phyloP scores from a whole-genome alignment of 2,888 invertebrate genomes.

The Caradrina kadenii region DNA sequence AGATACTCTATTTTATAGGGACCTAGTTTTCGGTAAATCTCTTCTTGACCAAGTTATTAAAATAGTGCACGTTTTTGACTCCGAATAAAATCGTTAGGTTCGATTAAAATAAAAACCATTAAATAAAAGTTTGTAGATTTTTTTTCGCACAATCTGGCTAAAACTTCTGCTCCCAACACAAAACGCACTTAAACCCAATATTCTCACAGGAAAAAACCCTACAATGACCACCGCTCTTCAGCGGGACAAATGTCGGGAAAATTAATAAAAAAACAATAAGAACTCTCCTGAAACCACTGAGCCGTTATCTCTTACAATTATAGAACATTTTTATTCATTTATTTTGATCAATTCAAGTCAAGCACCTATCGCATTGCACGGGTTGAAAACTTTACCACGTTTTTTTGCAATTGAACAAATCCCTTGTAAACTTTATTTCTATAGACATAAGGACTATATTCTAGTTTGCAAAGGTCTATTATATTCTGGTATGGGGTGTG shows the following conservation, averaged over 20 bases:
- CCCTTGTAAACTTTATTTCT: slow-evolving; percentile 45
- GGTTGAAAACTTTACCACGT: slow-evolving; percentile 65
- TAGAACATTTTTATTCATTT: slow-evolving; percentile 81
- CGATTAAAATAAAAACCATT: neutral
- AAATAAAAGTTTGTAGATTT: slow-evolving; percentile 11
- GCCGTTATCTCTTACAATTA: slow-evolving; percentile 81
- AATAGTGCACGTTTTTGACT: too few species aligned
- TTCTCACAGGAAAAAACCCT: slow-evolving; percentile 85
- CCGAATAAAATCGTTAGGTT: too few species aligned
- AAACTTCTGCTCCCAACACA: slow-evolving; percentile 52
- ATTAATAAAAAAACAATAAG: slow-evolving; percentile 81
- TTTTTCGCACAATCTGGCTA: slow-evolving; percentile 58
- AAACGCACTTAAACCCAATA: slow-evolving; percentile 71
- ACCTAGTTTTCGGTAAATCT: too few species aligned
- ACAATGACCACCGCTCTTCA: slow-evolving; percentile 67
- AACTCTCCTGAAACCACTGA: slow-evolving; percentile 80
- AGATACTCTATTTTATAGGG: neutral
- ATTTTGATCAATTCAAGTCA: slow-evolving; percentile 86
- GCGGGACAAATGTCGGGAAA: slow-evolving; percentile 66
- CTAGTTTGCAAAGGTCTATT: neutral
- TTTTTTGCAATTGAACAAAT: slow-evolving; percentile 24
- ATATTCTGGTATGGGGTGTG: slow-evolving; percentile 70
- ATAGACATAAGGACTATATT: slow-evolving; percentile 59
- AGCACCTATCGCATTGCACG: slow-evolving; percentile 85
- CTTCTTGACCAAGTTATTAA: too few species aligned